Conservation (phyloP, 2,113 vertebrate species). For the Elephantulus edwardii region DNA sequence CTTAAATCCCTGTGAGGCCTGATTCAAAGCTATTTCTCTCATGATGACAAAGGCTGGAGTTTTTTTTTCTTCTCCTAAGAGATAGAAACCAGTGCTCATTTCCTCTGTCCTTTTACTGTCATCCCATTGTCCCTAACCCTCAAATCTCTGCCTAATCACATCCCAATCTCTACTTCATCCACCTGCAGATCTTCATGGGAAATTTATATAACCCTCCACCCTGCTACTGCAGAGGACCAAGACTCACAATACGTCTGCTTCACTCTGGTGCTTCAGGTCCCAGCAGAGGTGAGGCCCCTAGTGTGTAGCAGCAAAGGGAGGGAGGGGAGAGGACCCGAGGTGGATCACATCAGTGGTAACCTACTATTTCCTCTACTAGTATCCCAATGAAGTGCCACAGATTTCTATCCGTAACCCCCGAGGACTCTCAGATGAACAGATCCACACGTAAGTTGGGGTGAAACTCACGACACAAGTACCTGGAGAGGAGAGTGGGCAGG, state of each 20-base stretch:
- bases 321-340: background rate
- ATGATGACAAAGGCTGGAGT: background rate
- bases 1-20: background rate
- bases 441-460: slow-evolving; percentile 87
- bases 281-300: slow-evolving; percentile 86
- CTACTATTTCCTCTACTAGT: slow-evolving; percentile 73
- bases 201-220: slow-evolving; percentile 91
- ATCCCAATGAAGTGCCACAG: slow-evolving; percentile 84
- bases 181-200: slow-evolving; percentile 87
- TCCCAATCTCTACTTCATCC: slow-evolving; percentile 25
- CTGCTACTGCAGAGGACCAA: slow-evolving; percentile 93
- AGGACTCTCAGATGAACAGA: slow-evolving; percentile 96
- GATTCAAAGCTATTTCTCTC: background rate
- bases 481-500: background rate
- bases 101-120: background rate
- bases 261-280: slow-evolving; percentile 90
- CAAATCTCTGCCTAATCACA: slow-evolving; percentile 16
- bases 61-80: background rate
- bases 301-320: background rate
- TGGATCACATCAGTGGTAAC: background rate
- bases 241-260: slow-evolving; percentile 94
- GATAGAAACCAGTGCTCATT: background rate
- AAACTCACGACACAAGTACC: background rate
- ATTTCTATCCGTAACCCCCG: slow-evolving; percentile 92
- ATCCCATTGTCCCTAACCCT: background rate